phyloP scores from a whole-genome alignment of 35 echinoderm and acorn worm species.

The Ptychodera flava region DNA sequence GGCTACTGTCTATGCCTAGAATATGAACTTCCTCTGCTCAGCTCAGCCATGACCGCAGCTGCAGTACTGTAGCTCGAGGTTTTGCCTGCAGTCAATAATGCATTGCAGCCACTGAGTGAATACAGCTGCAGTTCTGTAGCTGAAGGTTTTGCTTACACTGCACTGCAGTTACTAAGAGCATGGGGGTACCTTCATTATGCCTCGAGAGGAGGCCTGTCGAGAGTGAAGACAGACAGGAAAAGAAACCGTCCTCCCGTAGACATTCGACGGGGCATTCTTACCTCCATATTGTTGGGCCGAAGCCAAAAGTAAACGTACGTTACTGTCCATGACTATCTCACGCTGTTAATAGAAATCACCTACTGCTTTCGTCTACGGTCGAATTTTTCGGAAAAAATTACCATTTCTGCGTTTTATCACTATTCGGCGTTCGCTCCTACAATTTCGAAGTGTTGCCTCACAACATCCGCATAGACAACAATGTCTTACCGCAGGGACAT shows the following conservation, averaged over 20 bases:
- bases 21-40: too few species aligned
- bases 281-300: conserved; percentile 78
- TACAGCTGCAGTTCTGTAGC: too few species aligned
- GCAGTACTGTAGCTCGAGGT: too few species aligned
- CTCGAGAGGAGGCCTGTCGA: neutral
- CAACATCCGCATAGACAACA: neutral
- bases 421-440: neutral
- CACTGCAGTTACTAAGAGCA: neutral
- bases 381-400: too few species aligned
- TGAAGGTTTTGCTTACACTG: neutral
- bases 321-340: conserved; percentile 86
- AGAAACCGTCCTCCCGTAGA: neutral
- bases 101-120: too few species aligned
- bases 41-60: too few species aligned
- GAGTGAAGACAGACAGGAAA: neutral
- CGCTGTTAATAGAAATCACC: neutral
- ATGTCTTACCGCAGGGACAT: neutral
- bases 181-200: neutral
- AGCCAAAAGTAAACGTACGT: conserved; percentile 70
- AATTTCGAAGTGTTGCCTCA: neutral
- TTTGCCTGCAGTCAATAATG: too few species aligned
- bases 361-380: neutral
- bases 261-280: conserved; percentile 4
- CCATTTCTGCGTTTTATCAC: neutral
- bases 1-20: too few species aligned